Evolutionary conservation across 2,797 vertebrate genomes (phyloP).

Genomic region (Acanthurus leucopareius): DNA sequence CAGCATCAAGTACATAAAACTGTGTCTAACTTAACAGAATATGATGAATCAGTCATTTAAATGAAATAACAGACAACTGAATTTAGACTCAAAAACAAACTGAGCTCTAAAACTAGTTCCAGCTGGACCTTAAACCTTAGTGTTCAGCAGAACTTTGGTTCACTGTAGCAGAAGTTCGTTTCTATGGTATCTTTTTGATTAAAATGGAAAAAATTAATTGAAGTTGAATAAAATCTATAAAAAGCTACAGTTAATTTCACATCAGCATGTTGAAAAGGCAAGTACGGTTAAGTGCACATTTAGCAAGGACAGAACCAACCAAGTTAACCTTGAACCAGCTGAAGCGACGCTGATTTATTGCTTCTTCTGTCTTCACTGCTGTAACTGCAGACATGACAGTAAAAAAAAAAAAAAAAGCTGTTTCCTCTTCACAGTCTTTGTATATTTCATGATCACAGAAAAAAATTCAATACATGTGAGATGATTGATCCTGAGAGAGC

Average conservation of each 20-base stretch:
- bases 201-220: neutral
- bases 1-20: slow-evolving; percentile 2
- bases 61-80: neutral
- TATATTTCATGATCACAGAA: neutral
- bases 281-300: slow-evolving; percentile 19
- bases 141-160: neutral
- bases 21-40: neutral
- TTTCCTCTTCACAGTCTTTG: neutral
- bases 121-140: neutral
- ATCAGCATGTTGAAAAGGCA: slow-evolving; percentile 18
- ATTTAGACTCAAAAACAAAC: no score
- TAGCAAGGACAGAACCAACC: neutral
- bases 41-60: neutral
- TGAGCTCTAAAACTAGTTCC: neutral
- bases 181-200: neutral
- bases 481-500: slow-evolving; percentile 7
- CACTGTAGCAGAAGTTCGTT: neutral
- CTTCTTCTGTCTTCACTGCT: neutral
- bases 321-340: neutral
- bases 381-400: neutral
- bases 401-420: no score
- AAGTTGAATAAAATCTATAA: neutral
- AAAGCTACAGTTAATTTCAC: neutral
- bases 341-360: slow-evolving; percentile 4
- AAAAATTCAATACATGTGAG: slow-evolving; percentile 10